phyloP scores from a whole-genome alignment of 2,797 vertebrate species.

The Gymnocypris eckloni region DNA sequence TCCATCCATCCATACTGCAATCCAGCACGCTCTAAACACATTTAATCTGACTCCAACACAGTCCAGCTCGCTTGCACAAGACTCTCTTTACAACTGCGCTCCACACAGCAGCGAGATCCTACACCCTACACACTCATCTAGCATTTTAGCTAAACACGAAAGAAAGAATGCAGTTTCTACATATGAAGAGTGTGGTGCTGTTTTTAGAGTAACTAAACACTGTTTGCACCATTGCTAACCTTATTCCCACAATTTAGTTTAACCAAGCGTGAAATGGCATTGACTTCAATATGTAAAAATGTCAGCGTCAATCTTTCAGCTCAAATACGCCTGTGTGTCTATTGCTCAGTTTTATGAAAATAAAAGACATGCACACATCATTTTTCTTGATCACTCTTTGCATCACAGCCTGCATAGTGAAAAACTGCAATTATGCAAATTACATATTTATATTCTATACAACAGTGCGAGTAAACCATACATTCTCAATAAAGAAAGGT shows the following conservation, averaged over 20 bases:
- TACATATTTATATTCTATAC: not conserved
- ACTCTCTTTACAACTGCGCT: slow-evolving; percentile 8
- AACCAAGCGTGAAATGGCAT: not conserved
- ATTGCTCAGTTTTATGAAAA: too few species aligned
- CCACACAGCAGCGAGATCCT: not conserved
- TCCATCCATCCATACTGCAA: not conserved
- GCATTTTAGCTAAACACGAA: not conserved
- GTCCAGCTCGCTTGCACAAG: slow-evolving; percentile 10
- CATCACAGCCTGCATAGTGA: not conserved
- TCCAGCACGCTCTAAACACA: slow-evolving; percentile 23
- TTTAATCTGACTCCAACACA: slow-evolving; percentile 12
- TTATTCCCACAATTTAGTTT: not conserved
- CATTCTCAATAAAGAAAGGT: not conserved
- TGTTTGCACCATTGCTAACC: not conserved
- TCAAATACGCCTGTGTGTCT: not conserved
- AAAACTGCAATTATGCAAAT: not conserved
- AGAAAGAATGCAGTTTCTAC: not conserved
- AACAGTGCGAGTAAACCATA: not conserved
- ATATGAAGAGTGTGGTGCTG: not conserved
- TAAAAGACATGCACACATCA: too few species aligned
- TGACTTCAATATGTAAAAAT: not conserved
- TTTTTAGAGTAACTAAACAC: not conserved
- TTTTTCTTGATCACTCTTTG: too few species aligned
- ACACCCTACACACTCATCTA: slow-evolving; percentile 10
- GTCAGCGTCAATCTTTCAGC: not conserved